These are phyloP conservation scores for Medauroidea extradentata DNA, from an alignment of 1,140 invertebrate genomes.

Conservation along the genomic window DNA sequence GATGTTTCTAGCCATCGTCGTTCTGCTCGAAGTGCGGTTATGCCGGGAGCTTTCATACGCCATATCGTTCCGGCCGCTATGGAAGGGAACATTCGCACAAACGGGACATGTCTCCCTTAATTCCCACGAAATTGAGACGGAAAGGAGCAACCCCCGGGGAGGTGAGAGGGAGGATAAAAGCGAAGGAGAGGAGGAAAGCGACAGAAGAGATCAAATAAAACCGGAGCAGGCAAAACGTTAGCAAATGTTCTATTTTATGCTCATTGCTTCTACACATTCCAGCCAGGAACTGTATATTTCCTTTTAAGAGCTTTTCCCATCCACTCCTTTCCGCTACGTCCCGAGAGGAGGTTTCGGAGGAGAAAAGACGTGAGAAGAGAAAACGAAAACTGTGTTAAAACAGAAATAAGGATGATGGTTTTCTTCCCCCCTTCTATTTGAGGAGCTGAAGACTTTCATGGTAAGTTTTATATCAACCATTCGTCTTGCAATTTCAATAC, in stretches of 20 bases:
- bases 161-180: too few species aligned
- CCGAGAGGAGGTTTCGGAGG: not conserved
- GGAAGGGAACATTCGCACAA: too few species aligned
- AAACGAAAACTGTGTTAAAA: conserved; percentile 1
- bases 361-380: too few species aligned
- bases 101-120: too few species aligned
- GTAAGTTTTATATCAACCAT: conserved; percentile 1
- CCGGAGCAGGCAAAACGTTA: not conserved
- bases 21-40: too few species aligned
- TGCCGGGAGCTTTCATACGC: too few species aligned
- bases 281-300: not conserved
- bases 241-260: conserved; percentile 9
- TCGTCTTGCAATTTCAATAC: conserved; percentile 24
- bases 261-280: conserved; percentile 7
- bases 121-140: not conserved
- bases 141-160: too few species aligned
- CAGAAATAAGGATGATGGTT: conserved; percentile 6
- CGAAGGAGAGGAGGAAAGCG: too few species aligned
- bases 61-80: too few species aligned
- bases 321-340: not conserved
- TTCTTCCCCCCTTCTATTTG: not conserved
- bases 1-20: conserved; percentile 5
- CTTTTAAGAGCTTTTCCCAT: conserved; percentile 1
- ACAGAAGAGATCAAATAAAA: too few species aligned
- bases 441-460: too few species aligned